These are phyloP conservation scores for Epizoanthus illoricatus DNA, from an alignment of 92 coral and sea anemone genomes.

Conservation along the genomic window DNA sequence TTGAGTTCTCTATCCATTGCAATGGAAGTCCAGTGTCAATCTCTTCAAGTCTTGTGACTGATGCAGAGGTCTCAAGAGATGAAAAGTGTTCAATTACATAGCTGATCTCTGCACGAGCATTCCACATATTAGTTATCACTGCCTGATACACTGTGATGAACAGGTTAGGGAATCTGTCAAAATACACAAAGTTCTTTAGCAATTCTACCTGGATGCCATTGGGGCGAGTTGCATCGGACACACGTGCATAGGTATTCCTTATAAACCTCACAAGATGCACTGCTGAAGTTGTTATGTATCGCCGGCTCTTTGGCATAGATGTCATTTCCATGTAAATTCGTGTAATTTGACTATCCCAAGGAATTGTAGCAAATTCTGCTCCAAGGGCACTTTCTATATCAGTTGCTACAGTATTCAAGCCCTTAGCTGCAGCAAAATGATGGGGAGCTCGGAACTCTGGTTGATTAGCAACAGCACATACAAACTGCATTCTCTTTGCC, in stretches of 20 bases:
- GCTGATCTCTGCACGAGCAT: not conserved
- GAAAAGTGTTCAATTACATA: too few relatives aligned
- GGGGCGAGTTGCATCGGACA: conserved; percentile 7
- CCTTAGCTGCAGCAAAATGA: not conserved
- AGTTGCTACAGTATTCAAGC: not conserved
- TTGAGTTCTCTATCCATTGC: too few relatives aligned
- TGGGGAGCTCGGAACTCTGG: not conserved
- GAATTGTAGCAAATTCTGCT: too few relatives aligned
- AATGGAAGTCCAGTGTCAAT: too few relatives aligned
- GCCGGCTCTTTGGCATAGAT: not conserved
- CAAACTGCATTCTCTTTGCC: too few relatives aligned
- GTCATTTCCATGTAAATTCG: not conserved
- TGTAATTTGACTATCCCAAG: not conserved
- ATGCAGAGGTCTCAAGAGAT: too few relatives aligned
- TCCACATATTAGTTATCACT: not conserved
- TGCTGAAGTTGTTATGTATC: too few relatives aligned
- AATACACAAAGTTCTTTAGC: not conserved
- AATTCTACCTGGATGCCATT: not conserved
- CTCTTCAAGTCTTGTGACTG: too few relatives aligned
- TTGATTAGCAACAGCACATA: too few relatives aligned
- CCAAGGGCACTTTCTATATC: too few relatives aligned
- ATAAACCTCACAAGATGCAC: not conserved
- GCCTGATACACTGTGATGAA: too few relatives aligned
- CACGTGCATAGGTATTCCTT: conserved; percentile 5
- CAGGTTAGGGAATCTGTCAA: too few relatives aligned